A percentile compares a stretch with the other conserved stretches of the same genome.
Evolutionary conservation across 2,113 vertebrate genomes (phyloP).

Genomic region (Grammomys dolichurus): DNA sequence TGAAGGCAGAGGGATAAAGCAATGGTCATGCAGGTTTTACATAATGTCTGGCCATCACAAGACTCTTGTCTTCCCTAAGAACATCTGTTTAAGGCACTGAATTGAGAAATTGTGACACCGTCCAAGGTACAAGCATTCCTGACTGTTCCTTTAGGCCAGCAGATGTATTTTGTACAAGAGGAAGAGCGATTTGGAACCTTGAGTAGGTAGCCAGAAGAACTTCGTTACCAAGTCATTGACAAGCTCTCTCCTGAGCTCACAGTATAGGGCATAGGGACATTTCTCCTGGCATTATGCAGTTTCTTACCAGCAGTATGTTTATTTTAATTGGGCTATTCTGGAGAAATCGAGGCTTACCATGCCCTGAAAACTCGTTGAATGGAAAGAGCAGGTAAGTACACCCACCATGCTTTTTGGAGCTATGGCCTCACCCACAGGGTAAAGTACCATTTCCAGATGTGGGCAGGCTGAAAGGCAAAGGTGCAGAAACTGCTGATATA

Average conservation of each 20-base stretch:
- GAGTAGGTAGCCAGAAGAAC: not conserved
- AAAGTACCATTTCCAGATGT: not conserved
- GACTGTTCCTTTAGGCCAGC: slow-evolving; percentile 25
- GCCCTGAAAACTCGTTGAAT: not conserved
- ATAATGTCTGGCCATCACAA: not conserved
- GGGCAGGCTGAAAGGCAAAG: not conserved
- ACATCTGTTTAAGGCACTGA: not conserved
- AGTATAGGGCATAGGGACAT: not conserved
- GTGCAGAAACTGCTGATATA: not conserved
- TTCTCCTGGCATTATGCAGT: not conserved
- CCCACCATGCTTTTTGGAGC: not conserved
- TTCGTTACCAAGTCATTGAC: not conserved
- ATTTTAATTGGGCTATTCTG: slow-evolving; percentile 16
- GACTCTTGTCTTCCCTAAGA: slow-evolving; percentile 4
- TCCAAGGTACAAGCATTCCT: slow-evolving; percentile 16
- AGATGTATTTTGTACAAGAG: slow-evolving; percentile 25
- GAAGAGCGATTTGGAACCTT: slow-evolving; percentile 8
- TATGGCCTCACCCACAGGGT: not conserved
- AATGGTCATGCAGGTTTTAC: slow-evolving; percentile 8
- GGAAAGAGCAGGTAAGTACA: not conserved
- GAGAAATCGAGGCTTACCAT: not conserved
- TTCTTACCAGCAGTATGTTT: not conserved
- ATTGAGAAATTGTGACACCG: slow-evolving; percentile 4
- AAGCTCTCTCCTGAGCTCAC: slow-evolving; percentile 1
- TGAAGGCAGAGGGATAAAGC: not conserved